Percentiles rank a stretch among this genome's conserved stretches.
phyloP scores from a whole-genome alignment of 2,113 vertebrate species.

The Mustela nigripes region DNA sequence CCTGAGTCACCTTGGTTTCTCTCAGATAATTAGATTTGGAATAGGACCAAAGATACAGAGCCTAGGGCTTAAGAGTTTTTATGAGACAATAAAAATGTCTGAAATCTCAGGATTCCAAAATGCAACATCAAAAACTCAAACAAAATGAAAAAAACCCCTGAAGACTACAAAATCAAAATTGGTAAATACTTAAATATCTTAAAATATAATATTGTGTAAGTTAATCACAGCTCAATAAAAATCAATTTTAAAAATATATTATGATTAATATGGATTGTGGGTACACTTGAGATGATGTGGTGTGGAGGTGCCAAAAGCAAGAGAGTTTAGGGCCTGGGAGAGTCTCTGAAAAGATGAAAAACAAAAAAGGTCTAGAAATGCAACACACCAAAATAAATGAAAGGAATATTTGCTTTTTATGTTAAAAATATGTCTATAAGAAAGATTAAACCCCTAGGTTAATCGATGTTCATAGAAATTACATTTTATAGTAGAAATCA shows the following conservation, averaged over 20 bases:
- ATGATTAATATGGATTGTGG: not conserved
- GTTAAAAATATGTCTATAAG: not conserved
- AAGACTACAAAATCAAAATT: not conserved
- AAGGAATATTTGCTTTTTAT: not conserved
- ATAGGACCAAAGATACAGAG: not conserved
- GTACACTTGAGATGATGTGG: not conserved
- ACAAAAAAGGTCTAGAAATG: not conserved
- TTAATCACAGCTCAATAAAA: not conserved
- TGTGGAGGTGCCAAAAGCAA: not conserved
- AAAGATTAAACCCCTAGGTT: not conserved
- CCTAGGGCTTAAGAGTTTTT: not conserved
- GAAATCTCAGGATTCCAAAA: not conserved
- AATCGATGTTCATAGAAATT: not conserved
- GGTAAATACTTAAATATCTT: not conserved
- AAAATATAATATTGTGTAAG: not conserved
- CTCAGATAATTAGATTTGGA: not conserved
- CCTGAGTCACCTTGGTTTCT: not conserved
- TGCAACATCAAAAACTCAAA: not conserved
- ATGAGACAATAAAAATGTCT: not conserved
- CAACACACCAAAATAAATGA: not conserved
- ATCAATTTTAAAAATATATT: not conserved
- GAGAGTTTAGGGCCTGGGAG: not conserved
- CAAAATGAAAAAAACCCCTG: not conserved
- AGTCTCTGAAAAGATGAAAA: constrained; percentile 25
- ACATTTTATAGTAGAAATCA: not conserved